Base-by-base conservation (phyloP, 2,797 vertebrate species). In the Anomalospiza imberbis region DNA sequence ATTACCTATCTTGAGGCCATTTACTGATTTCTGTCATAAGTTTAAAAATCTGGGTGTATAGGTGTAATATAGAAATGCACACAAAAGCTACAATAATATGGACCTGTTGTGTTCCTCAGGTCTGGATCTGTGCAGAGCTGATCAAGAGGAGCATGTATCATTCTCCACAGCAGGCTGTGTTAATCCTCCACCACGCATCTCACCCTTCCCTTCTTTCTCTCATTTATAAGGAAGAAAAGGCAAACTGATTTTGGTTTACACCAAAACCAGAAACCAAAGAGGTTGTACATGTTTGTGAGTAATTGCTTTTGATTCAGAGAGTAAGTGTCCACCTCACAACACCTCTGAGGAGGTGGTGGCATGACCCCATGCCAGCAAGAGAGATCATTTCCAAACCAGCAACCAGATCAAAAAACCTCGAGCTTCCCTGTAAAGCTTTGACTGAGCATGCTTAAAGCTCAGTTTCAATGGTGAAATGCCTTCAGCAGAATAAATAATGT, bases 401-500 rank as follows among this genome's bases (percentile, higher is more conserved):
- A 24, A 31, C 21, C 44, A 12, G 76, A 65, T 18, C 24, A 72
- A 78, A 85, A 54, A 54, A 63, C 22, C 31, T 80, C 6, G 1
- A 24, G 38, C 28, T 48, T 50, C 25, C 53, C 48, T 31, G 32
- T 13, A 50, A 74, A 55, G 61, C 68, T 66, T 63, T 71, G 60
- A 34, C 72, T 47, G 57, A 75, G 63, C 45, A 50, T 66, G 36
- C 15, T 20, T 50, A 71, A 88, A 63, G 34, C 78, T 77, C 34
- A 5, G 17, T 85, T 91, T 67, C 67, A 70, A 66, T 32, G 40
- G 47, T 50, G 26, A 90, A 79, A 60, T 67, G 54, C 78, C 81
- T 75, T 92, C 84, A 88, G 87, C 85, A 83, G 81, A 80, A 93
- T 36, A 67, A 94, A 94, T 77, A 71, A 88, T 36, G 22, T 62